phyloP scores from a whole-genome alignment of 2,797 vertebrate genomes.

The Sebastes hopkinsi region DNA sequence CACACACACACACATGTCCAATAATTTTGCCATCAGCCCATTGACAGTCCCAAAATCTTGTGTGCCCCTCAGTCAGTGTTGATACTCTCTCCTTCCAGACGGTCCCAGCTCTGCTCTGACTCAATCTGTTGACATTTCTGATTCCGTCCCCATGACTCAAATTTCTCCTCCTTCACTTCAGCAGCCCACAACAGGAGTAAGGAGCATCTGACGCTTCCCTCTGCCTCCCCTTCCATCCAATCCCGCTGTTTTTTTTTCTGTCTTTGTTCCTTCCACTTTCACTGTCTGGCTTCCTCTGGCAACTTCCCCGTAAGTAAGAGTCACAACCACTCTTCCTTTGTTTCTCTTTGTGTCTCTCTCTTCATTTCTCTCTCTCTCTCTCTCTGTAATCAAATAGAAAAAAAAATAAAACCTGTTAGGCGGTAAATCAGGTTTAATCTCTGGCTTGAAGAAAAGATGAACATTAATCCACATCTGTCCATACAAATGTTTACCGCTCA shows the following conservation, averaged over 20 bases:
- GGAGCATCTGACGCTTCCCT: conserved; percentile 73
- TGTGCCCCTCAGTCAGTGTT: conserved; percentile 70
- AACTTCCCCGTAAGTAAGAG: conserved; percentile 59
- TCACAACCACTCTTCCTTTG: conserved; percentile 54
- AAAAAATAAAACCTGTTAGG: conserved; percentile 79
- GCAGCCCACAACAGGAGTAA: conserved; percentile 67
- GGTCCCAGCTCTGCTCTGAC: conserved; percentile 76
- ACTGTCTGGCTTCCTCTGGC: conserved; percentile 68
- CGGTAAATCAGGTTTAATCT: conserved; percentile 84
- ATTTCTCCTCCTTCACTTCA: conserved; percentile 70
- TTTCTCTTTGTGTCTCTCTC: conserved; percentile 46
- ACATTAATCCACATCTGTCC: conserved; percentile 87
- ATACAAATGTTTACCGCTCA: conserved; percentile 83
- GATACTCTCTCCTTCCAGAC: conserved; percentile 75
- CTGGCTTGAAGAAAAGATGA: conserved; percentile 84
- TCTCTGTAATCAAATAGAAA: conserved; percentile 73
- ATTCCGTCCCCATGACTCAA: conserved; percentile 72
- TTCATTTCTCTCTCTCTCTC: conserved; percentile 60
- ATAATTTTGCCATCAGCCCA: conserved; percentile 72
- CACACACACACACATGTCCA: conserved; percentile 56
- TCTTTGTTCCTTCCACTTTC: conserved; percentile 69
- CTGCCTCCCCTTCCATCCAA: conserved; percentile 63
- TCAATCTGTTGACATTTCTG: conserved; percentile 81
- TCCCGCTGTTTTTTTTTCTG: conserved; percentile 32
- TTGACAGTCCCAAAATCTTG: conserved; percentile 68